A percentile compares a stretch with the other conserved stretches of the same genome.
These are phyloP conservation scores for Frieseomelitta varia DNA, from an alignment of 1,140 invertebrate species.

Conservation along the genomic window DNA sequence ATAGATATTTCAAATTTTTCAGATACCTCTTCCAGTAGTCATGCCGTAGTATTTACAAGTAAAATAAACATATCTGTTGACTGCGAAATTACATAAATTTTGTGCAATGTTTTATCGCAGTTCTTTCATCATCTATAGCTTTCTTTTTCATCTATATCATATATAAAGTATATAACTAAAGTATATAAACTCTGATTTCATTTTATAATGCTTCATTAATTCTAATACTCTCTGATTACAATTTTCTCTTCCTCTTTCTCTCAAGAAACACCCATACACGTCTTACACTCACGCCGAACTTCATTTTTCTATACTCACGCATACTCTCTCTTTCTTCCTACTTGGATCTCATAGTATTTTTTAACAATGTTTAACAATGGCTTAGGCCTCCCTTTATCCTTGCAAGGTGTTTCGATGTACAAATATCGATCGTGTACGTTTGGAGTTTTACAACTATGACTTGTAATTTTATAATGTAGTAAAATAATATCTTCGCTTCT, in stretches of 20 bases:
- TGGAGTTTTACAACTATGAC: conserved; percentile 56
- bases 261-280: conserved; percentile 31
- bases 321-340: conserved; percentile 62
- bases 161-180: conserved; percentile 79
- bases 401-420: conserved; percentile 71
- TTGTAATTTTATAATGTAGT: conserved; percentile 47
- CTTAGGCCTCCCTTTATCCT: conserved; percentile 76
- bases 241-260: conserved; percentile 63
- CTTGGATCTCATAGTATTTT: conserved; percentile 73
- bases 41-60: conserved; percentile 68
- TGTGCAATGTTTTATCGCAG: conserved; percentile 76
- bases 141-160: conserved; percentile 68
- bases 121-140: conserved; percentile 62
- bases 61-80: conserved; percentile 67
- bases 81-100: conserved; percentile 72
- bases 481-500: conserved; percentile 51
- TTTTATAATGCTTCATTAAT: conserved; percentile 76
- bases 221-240: conserved; percentile 77
- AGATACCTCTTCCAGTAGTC: conserved; percentile 58
- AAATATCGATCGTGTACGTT: conserved; percentile 69
- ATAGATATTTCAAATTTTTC: conserved; percentile 66
- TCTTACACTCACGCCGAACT: conserved; percentile 23
- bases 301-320: conserved; percentile 39
- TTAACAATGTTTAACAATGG: conserved; percentile 80
- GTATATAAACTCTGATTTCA: conserved; percentile 80